These are phyloP conservation scores for Anthoscopus minutus DNA, from an alignment of 2,113 vertebrate species.

Conservation along the genomic window DNA sequence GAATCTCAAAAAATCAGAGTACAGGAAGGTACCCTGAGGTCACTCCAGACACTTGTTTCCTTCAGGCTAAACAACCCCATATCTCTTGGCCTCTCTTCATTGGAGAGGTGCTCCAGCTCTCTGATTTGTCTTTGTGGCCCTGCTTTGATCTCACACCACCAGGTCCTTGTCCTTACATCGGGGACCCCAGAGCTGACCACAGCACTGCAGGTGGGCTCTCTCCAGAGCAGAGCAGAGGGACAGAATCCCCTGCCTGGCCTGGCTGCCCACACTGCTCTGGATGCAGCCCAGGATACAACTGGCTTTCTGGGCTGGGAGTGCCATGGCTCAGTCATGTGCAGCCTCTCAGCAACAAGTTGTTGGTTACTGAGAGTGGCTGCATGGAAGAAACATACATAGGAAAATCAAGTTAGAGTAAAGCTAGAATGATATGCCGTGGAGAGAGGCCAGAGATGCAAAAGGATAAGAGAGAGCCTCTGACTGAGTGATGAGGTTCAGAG, in stretches of 20 bases:
- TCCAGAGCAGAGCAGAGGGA: not conserved
- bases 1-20: not conserved
- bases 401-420: not conserved
- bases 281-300: fast-evolving
- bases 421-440: not conserved
- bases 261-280: fast-evolving
- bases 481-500: not conserved
- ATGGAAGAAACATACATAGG: not conserved
- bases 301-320: not conserved
- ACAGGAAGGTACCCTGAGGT: not conserved
- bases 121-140: not conserved
- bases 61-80: not conserved
- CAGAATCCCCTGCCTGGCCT: not conserved
- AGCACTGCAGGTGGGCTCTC: fast-evolving
- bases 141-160: not conserved
- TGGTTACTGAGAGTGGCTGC: not conserved
- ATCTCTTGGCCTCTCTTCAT: not conserved
- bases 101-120: not conserved
- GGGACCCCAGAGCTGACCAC: fast-evolving
- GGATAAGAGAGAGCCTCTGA: not conserved
- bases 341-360: not conserved
- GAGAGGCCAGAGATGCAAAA: not conserved
- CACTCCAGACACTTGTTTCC: not conserved
- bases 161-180: fast-evolving
- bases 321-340: not conserved